Evolutionary conservation across 1,140 invertebrate genomes (phyloP), one percentile per base, ranked within the genome.

Genomic region (Asobara japonica): DNA sequence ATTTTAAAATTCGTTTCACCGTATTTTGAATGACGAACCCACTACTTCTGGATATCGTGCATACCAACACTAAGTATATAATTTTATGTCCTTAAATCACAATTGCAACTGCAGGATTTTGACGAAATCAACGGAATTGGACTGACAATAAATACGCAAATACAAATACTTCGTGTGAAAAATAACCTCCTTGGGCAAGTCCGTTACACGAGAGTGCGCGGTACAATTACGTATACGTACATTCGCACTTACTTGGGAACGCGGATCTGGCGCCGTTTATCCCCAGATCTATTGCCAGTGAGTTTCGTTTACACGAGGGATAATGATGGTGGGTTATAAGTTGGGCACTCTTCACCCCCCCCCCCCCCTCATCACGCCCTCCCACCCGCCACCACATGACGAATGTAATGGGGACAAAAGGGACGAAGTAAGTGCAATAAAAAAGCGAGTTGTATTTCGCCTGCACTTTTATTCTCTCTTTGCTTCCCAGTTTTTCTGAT

Each of bases 231-330:
- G 67, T 69, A 56, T 33, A 60, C 56, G 56, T 31, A 60, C 48
- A 33, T 69, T 69, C 48, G 67, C 48, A 69, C 48, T 60, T 60
- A 69, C 27, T 60, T 8, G 48, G 45, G 45, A 69, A 69, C 67
- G 67, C 67, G 67, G 67, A 69, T 69, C 67, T 33, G 45, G 22
- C 13, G 65, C 48, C 65, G 65, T 68, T 68, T 68, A 68, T 68
- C 61, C 69, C 36, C 16, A 56, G 60, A 71, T 71, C 60, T 71
- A 64, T 71, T 64, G 56, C 36, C 51, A 65, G 33, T 64, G 33
- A 48, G 10, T 31, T 48, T 30, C 29, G 45, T 60, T 69, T 69
- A 51, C 67, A 51, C 29, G 67, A 31, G 29, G 60, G 60, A 62
- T 62, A 62, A 62, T 62, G 29, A 16, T 30, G 16, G 27, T 31